phyloP scores from a whole-genome alignment of 2,888 invertebrate species.

The Nebria brevicollis region DNA sequence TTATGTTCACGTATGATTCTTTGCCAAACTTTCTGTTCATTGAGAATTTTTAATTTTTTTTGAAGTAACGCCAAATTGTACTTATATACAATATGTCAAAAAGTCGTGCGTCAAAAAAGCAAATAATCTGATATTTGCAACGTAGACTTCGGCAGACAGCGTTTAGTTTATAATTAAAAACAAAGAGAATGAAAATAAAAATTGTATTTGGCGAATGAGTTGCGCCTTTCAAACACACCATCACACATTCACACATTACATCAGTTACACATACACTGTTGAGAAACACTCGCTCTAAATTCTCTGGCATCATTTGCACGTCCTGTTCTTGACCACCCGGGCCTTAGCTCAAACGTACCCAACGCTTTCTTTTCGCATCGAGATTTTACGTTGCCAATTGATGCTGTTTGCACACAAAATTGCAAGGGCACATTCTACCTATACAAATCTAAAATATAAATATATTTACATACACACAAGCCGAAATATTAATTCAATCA shows the following conservation, averaged over 20 bases:
- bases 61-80: neutral
- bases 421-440: neutral
- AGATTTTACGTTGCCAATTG: neutral
- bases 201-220: conserved; percentile 26
- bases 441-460: neutral
- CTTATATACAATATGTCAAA: neutral
- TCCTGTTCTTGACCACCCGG: conserved; percentile 11
- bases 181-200: conserved; percentile 38
- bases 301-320: conserved; percentile 20
- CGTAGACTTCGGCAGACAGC: neutral
- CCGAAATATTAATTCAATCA: no score
- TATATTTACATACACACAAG: no score
- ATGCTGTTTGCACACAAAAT: neutral
- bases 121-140: neutral
- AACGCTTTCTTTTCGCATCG: neutral
- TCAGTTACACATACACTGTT: conserved; percentile 30
- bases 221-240: neutral
- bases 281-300: conserved; percentile 36
- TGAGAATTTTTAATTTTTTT: neutral
- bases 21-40: neutral
- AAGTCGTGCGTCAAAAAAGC: neutral
- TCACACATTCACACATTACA: conserved; percentile 4
- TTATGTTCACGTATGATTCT: neutral
- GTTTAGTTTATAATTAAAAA: neutral
- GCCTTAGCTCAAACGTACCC: neutral